Base-by-base conservation (phyloP, 1,140 invertebrate species). In the Xylocopa sonorina region DNA sequence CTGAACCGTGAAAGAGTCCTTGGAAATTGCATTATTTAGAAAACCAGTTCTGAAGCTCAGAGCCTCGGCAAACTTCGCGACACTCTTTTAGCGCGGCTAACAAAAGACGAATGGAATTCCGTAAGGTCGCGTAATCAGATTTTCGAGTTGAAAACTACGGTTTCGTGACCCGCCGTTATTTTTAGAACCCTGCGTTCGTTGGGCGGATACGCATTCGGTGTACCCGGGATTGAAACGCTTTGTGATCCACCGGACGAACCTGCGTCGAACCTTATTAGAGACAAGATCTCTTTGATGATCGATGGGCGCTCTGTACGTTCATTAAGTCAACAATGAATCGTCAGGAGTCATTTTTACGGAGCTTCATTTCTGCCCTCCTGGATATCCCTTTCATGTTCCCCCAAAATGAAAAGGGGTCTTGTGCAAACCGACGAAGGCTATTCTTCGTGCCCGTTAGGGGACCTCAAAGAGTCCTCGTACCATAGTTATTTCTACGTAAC, bases 221-320 rank as follows among this genome's bases (percentile, higher is more conserved):
- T 38, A 57, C 55, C 21, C 9, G 3, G 46, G 62, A 50, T 48
- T 21, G 24, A 38, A 24, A 5, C 41, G 0, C 27, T 3, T 1
- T 48, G 46, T 51, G 48, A 48, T 60, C 55, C 3, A 2, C 24
- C 29, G 16, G 21, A 16, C 7, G 12, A 34, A 27, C 57, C 48
- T 55, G 14, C 43, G 16, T 41, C 46, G 57, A 73, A 78, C 76
- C 24, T 21, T 24, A 18, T 78, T 78, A 72, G 72, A 55, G 43
- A 73, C 63, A 72, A n/a, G n/a, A n/a, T n/a, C n/a, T n/a, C n/a
- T n/a, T n/a, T n/a, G n/a, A n/a, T n/a, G n/a, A n/a, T n/a, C n/a
- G n/a, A n/a, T n/a, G n/a, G n/a, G n/a, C n/a, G n/a, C n/a, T n/a
- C n/a, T n/a, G n/a, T n/a, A n/a, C n/a, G n/a, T n/a, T n/a, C n/a